phyloP scores from a whole-genome alignment of 1,140 invertebrate genomes.

The Penaeus chinensis region DNA sequence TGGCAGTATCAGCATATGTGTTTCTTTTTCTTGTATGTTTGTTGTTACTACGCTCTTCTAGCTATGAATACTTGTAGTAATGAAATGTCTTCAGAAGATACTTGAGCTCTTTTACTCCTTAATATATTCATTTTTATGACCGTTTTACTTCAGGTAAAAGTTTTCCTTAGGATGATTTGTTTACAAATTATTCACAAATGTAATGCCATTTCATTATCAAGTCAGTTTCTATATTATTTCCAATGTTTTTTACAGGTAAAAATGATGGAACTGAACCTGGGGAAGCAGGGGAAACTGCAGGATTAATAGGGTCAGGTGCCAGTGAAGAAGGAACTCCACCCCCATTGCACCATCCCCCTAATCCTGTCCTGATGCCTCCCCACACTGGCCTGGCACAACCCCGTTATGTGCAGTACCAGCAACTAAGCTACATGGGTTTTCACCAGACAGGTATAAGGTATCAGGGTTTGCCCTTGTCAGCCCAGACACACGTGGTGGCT shows the following conservation, averaged over 20 bases:
- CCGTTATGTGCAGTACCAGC: slow-evolving; percentile 51
- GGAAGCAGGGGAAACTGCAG: slow-evolving; percentile 30
- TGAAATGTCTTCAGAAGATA: too few relatives aligned
- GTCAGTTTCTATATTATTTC: background rate
- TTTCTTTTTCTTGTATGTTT: too few relatives aligned
- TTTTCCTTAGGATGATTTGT: background rate
- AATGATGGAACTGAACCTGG: slow-evolving; percentile 39
- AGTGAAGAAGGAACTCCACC: slow-evolving; percentile 58
- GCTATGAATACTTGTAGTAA: too few relatives aligned
- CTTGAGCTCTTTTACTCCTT: too few relatives aligned
- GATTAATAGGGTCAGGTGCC: slow-evolving; percentile 45
- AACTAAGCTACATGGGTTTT: slow-evolving; percentile 37
- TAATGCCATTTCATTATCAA: background rate
- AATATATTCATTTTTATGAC: too few relatives aligned
- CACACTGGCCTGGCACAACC: slow-evolving; percentile 41
- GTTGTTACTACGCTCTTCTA: too few relatives aligned
- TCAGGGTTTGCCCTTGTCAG: slow-evolving; percentile 40
- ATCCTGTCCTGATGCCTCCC: slow-evolving; percentile 48
- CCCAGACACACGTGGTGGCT: slow-evolving; percentile 33
- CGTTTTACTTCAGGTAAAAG: too few relatives aligned
- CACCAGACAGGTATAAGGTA: slow-evolving; percentile 46
- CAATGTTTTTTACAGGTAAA: slow-evolving; percentile 32
- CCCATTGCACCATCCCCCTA: slow-evolving; percentile 52
- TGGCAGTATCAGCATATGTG: too few relatives aligned
- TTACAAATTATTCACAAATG: background rate